Evolutionary conservation across 2,113 vertebrate species (phyloP), one percentile per base, ranked within the genome.

Genomic region (Campylomormyrus numenius): DNA sequence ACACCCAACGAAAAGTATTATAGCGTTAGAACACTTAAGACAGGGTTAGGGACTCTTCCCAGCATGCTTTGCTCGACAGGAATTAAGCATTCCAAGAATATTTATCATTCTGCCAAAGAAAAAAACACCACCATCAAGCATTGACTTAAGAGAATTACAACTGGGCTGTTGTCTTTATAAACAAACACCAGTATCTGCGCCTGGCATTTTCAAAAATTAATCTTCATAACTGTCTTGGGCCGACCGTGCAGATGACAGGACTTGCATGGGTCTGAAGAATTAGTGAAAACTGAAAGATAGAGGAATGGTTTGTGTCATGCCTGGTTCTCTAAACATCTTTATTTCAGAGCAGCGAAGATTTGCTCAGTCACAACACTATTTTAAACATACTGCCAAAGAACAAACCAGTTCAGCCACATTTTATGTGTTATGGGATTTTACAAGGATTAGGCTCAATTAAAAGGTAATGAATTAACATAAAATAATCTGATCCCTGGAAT

Each of bases 391-490:
- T 80, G 90, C 92, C 92, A 91, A 91, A 66, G 88, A 83, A 92
- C 90, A 91, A 88, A 91, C 88, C 89, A 88, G 88, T 53, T 87
- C 91, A 88, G 89, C 87, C 80, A 89, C 90, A 88, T 88, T 88
- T 88, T 90, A 70, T 62, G 86, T 84, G 90, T 92, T 90, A 90
- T 84, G 52, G 88, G 88, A 77, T 89, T 9, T 77, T 56, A 49
- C 89, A 53, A 89, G 53, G 86, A 53, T 70, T 85, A 88, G 89
- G 88, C 84, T 89, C 86, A 90, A 88, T 88, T 91, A 91, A 90
- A 92, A 94, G 94, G 94, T 93, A 93, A 92, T 94, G 58, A 77
- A 92, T 91, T 92, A 89, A 91, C 88, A 85, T 49, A 74, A 42
- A 92, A 90, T 89, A 50, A 90, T 90, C 42, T 39, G 74, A 89